Evolutionary conservation across 2,888 invertebrate genomes (phyloP).

Genomic region (Automeris io): DNA sequence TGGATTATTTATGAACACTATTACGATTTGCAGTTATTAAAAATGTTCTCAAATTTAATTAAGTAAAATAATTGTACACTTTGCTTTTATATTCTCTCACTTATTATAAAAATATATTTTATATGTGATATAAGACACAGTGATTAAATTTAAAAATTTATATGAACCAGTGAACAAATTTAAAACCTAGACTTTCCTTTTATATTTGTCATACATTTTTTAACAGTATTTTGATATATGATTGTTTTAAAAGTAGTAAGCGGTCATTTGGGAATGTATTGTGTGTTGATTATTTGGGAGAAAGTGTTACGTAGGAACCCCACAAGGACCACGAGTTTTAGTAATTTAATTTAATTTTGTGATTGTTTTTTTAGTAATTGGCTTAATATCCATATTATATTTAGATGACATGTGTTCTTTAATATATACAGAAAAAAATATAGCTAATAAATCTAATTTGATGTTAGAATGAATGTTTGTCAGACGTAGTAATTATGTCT

Average conservation of each 20-base stretch:
- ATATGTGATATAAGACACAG: too few relatives aligned
- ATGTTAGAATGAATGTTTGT: conserved; percentile 1
- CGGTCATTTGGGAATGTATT: not conserved
- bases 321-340: not conserved
- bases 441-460: conserved; percentile 7
- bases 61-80: too few relatives aligned
- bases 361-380: not conserved
- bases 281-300: not conserved
- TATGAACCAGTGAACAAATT: conserved; percentile 2
- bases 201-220: not conserved
- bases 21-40: too few relatives aligned
- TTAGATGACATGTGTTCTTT: conserved; percentile 16
- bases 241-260: not conserved
- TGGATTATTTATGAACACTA: too few relatives aligned
- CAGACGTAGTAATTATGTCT: conserved; percentile 12
- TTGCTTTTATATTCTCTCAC: too few relatives aligned
- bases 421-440: not conserved
- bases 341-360: not conserved
- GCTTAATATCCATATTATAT: not conserved
- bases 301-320: not conserved
- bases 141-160: not conserved
- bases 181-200: not conserved
- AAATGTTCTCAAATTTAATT: too few relatives aligned
- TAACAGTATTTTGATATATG: not conserved
- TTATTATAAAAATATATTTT: too few relatives aligned